These are phyloP conservation scores for Lycaon pictus DNA, from an alignment of 2,113 vertebrate genomes.

Conservation along the genomic window DNA sequence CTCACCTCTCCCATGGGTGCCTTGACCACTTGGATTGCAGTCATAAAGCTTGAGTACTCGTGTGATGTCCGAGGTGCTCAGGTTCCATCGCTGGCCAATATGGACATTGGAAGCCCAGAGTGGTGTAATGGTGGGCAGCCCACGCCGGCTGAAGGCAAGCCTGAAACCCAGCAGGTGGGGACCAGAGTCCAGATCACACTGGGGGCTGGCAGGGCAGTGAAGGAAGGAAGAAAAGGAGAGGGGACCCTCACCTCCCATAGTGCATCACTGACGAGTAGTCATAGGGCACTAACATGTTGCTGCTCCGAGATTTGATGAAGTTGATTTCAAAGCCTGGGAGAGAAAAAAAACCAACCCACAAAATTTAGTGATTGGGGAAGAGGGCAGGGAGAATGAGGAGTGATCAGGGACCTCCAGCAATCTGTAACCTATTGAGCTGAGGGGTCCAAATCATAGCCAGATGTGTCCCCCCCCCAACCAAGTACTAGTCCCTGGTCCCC, in stretches of 20 bases:
- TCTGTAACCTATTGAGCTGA: not conserved
- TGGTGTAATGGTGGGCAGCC: slow-evolving; percentile 79
- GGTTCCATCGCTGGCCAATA: slow-evolving; percentile 82
- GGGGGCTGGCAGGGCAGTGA: not conserved
- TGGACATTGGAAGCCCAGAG: slow-evolving; percentile 18
- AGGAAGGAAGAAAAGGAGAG: rapidly evolving
- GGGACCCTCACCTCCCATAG: slow-evolving; percentile 79
- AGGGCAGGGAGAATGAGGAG: too few relatives aligned
- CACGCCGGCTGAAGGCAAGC: slow-evolving; percentile 79
- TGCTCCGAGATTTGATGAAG: slow-evolving; percentile 83
- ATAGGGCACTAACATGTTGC: slow-evolving; percentile 82
- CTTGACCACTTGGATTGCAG: slow-evolving; percentile 60
- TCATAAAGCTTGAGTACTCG: slow-evolving; percentile 81
- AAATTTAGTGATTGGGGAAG: not conserved
- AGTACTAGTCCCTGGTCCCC: not conserved
- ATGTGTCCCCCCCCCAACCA: too few relatives aligned
- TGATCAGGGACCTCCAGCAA: not conserved
- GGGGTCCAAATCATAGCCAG: not conserved
- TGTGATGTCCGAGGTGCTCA: slow-evolving; percentile 81
- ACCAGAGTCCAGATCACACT: not conserved
- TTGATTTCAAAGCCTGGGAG: slow-evolving; percentile 83
- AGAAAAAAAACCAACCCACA: not conserved
- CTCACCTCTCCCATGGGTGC: slow-evolving; percentile 51
- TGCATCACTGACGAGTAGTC: slow-evolving; percentile 84
- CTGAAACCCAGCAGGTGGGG: slow-evolving; percentile 51